Base-by-base conservation (phyloP, 2,888 invertebrate genomes). In the Lepidochrysops patricia region DNA sequence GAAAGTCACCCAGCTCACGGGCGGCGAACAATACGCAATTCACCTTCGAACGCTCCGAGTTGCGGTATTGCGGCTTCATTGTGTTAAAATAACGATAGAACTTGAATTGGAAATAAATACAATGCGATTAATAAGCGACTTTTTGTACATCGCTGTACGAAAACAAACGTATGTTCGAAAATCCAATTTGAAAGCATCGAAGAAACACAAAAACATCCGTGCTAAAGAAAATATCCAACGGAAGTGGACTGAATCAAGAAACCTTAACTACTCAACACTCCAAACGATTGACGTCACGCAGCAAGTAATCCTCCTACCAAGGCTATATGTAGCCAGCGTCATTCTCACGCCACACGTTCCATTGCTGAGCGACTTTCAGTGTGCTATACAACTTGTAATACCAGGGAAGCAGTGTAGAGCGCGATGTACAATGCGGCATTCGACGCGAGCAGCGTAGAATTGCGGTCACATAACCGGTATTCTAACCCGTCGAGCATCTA, bases 401-500 rank as follows among this genome's bases (percentile, higher is more conserved):
- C 68, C 37, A 60, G 70, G 66, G 72, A 68, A 70, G 84, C 77
- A 71, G 73, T 86, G 86, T 76, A 80, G 65, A 64, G 58, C 62
- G 67, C 69, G 66, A 68, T 66, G 66, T 66, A 68, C 69, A 64
- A 52, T 64, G 67, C 63, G 69, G 69, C 37, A 63, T 61, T 60
- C 57, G 60, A 71, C 66, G 69, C 68, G 66, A 74, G 77, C 80
- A 74, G 75, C 76, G 83, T 82, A 76, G 79, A 84, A 86, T 85
- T 85, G 86, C 86, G 87, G 88, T 86, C 86, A 85, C 82, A 87
- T 87, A 89, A 89, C 88, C 87, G 88, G 88, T 88, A 89, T 88
- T 84, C 78, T 80, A 83, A n/a, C n/a, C n/a, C n/a, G n/a, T n/a
- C n/a, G n/a, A n/a, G n/a, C n/a, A n/a, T n/a, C n/a, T n/a, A n/a